phyloP scores from a whole-genome alignment of 2,888 invertebrate genomes.

The Alviniconcha strummeri region DNA sequence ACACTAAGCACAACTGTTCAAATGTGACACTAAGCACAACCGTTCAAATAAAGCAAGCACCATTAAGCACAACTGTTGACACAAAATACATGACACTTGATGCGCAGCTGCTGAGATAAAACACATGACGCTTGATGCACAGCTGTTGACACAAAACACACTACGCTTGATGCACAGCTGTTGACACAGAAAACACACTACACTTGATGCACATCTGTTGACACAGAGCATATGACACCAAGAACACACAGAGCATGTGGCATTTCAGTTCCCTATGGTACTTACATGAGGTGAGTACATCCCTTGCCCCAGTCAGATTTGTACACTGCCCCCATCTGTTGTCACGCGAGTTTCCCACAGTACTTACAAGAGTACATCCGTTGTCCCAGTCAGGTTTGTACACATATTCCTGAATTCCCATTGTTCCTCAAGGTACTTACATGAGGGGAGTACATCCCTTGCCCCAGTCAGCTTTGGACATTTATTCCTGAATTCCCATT shows the following conservation, averaged over 20 bases:
- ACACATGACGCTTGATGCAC: too few species aligned
- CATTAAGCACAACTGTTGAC: too few species aligned
- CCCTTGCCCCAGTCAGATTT: constrained; percentile 82
- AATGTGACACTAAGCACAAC: too few species aligned
- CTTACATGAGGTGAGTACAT: constrained; percentile 91
- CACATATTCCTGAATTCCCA: background rate
- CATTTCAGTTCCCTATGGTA: constrained; percentile 39
- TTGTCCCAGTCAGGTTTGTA: background rate
- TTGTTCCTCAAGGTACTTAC: constrained; percentile 76
- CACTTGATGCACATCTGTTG: too few species aligned
- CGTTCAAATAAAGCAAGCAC: too few species aligned
- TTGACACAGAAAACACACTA: too few species aligned
- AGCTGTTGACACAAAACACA: too few species aligned
- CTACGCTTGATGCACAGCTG: too few species aligned
- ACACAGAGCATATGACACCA: too few species aligned
- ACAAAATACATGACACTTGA: constrained; percentile 65
- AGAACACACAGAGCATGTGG: too few species aligned
- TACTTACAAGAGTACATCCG: constrained; percentile 57
- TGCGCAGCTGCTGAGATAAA: constrained; percentile 82
- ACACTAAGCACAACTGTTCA: too few species aligned
- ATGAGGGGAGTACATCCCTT: constrained; percentile 87
- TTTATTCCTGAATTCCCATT: constrained; percentile 81
- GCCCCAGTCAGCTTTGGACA: constrained; percentile 85
- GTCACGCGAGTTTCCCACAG: constrained; percentile 79
- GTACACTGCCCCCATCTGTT: constrained; percentile 88